Base-by-base conservation (phyloP, 1,140 invertebrate genomes). In the Achatina immaculata region DNA sequence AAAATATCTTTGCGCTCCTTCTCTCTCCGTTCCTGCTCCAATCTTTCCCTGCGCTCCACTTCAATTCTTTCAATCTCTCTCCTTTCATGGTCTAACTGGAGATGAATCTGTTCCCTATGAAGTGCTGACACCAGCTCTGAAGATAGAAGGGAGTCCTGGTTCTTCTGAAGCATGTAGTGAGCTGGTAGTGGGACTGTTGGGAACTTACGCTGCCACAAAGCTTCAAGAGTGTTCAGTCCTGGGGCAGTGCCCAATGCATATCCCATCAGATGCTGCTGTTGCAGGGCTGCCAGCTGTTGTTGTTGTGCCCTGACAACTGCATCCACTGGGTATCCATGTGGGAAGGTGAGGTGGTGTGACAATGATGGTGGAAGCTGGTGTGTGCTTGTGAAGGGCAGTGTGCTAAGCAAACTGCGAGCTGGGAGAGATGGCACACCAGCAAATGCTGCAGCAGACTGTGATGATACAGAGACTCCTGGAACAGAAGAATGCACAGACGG, bases 121-220 rank as follows among this genome's bases (percentile, higher is more conserved):
- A 85, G 91, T 88, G 92, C 84, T n/a, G 58, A 62, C 11, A 92
- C 82, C 81, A 91, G 89, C 45, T 92, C 90, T 42, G 93, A 91
- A 7, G 86, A 65, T 4, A 89, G 36, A 0, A 90, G 82, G 69
- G 85, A 87, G 42, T 90, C 90, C 45, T 89, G 89, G 73, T 89
- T 89, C 58, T 89, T 88, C 16, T 83, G 81, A 16, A 89, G 82
- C 68, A 90, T 81, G 83, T 87, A 91, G 21, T 87, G 86, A n/a
- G 88, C 86, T 24, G 89, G 86, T 19, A 91, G 83, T 9, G 90
- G 86, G 28, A 87, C 85, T 14, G 84, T 84, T 4, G 90, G 88
- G 76, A 89, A 87, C 75, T 91, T 91, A 82, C 90, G 90, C 83
- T 90, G 90, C 91, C 91, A 92, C 42, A 91, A 80, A 51, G 87